Base-by-base conservation (phyloP, 2,113 vertebrate genomes). In the Ictalurus furcatus region DNA sequence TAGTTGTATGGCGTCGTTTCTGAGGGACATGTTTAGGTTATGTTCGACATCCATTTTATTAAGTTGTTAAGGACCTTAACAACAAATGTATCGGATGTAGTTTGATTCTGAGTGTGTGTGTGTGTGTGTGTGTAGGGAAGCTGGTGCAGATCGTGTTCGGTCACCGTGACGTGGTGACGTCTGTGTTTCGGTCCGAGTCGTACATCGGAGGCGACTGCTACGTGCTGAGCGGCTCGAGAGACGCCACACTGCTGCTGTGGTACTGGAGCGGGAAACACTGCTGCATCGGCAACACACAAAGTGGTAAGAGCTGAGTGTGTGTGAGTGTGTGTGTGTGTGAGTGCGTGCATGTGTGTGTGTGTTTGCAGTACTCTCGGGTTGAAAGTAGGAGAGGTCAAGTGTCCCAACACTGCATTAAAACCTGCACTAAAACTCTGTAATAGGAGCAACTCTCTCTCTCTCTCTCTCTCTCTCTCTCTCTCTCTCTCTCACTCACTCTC, bases 151-250 rank as follows among this genome's bases (percentile, higher is more conserved):
- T 99, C 2, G 95, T 99, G 82, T 99, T 99, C 89, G 98, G 98
- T 65, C 98, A 99, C 87, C 97, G 98, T 91, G 98, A 99, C 89
- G 98, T 99, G 74, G 98, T 99, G 91, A 99, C 98, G 59, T 99
- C 98, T 88, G 95, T 99, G 90, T 94, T 96, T 76, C 97, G 98
- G 48, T 99, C 98, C 0, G 98, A 99, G 94, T 99, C 98, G 0
- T 99, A 99, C 92, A 98, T 99, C 54, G 98, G 98, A 85, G 98
- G 98, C 81, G 98, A 99, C 93, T 99, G 98, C 94, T 99, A 99
- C 91, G 92, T 99, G 85, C 96, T 99, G 91, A 98, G 98, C 0
- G 98, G 98, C 67, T 99, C 98, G 13, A 96, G 98, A 58, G 98
- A 99, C 81, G 98, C 98, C 92, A 99, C 98, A 0, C 95, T 99